Conservation (phyloP, 2,113 vertebrate species). For the Camelus dromedarius region DNA sequence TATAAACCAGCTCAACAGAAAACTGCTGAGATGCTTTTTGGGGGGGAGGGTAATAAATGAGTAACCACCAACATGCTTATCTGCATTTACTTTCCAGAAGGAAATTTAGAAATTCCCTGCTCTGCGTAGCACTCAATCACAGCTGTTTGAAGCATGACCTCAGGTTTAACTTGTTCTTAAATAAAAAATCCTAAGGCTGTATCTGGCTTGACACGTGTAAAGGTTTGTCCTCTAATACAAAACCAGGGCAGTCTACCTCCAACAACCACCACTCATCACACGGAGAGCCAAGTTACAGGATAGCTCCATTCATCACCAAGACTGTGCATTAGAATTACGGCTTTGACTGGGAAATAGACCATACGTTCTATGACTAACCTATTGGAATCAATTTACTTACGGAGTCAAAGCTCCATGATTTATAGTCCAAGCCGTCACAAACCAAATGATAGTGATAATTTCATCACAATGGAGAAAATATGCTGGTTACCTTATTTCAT, state of each 20-base stretch:
- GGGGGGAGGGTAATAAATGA: neutral
- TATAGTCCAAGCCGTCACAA: neutral
- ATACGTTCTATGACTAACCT: constrained; percentile 17
- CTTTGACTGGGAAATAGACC: constrained; percentile 45
- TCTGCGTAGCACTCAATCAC: constrained; percentile 30
- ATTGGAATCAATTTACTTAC: constrained; percentile 69
- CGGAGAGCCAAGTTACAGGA: constrained; percentile 31
- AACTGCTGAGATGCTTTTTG: constrained; percentile 64
- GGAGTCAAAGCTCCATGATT: constrained; percentile 57
- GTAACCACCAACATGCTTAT: neutral
- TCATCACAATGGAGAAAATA: constrained; percentile 35
- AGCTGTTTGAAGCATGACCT: neutral
- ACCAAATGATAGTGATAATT: constrained; percentile 36
- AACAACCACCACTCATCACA: neutral
- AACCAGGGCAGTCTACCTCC: constrained; percentile 24
- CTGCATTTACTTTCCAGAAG: constrained; percentile 59
- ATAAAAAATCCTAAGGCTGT: neutral
- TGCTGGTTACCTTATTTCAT: neutral
- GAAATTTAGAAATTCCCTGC: constrained; percentile 48
- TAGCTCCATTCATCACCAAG: constrained; percentile 5
- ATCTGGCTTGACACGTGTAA: constrained; percentile 63
- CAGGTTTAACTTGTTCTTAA: constrained; percentile 63
- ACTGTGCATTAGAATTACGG: constrained; percentile 59
- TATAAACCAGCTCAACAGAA: constrained; percentile 73
- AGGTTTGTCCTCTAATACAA: constrained; percentile 32